Evolutionary conservation across 1,140 invertebrate species (phyloP), one percentile per base, ranked within the genome.

Genomic region (Temnothorax longispinosus): DNA sequence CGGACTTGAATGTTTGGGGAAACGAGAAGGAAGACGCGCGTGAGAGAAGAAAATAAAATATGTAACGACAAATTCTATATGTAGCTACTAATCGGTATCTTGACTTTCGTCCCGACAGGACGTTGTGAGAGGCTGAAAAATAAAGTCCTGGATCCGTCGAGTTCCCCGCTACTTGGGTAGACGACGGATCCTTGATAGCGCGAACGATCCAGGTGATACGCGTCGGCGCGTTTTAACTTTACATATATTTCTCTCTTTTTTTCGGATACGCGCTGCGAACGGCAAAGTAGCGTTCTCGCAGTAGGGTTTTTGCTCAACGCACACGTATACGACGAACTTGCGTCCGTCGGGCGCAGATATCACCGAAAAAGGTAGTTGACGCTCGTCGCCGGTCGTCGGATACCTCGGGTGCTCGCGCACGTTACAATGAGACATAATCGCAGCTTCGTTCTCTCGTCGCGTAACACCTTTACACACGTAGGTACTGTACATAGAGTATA

Each of bases 341-440:
- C 21, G 7, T 67, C 35, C 65, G 44, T 44, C 58, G 27, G 5
- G 18, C n/a, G 35, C 62, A 27, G 35, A 56, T 56, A 81, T 81
- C 77, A 71, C 64, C 64, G 3, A 6, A 72, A 54, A 44, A 44
- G 7, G 15, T 71, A 74, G 52, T 87, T 71, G 32, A 58, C 69
- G 47, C 18, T 60, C 62, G 50, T 62, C n/a, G 41, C 47, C 58
- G 18, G 21, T 52, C 38, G 35, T 64, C 38, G 38, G n/a, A 18
- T 35, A 72, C 41, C 54, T 77, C 58, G 58, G 21, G 56, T 86
- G 72, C 56, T 76, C 52, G 71, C 69, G 65, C 60, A 67, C 54
- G 84, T 35, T 13, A 88, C 87, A 82, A 87, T 87, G 88, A n/a
- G 89, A 90, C 89, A 87, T 90, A 90, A 90, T 89, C 89, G 85